These are phyloP conservation scores for Drosophila suzukii DNA, from an alignment of 1,140 invertebrate genomes.

Conservation along the genomic window DNA sequence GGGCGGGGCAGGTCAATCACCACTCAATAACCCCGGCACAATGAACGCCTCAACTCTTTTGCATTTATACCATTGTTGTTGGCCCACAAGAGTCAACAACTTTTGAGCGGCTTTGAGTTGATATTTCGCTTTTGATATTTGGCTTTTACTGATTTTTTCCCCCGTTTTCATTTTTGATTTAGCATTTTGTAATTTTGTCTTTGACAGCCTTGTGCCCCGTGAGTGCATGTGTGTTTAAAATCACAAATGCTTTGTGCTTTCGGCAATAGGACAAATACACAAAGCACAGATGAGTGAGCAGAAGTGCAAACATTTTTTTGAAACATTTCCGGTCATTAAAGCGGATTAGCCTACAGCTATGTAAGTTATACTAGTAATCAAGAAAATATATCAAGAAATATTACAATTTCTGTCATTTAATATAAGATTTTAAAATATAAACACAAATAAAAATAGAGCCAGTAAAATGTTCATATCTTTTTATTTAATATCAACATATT, in stretches of 20 bases:
- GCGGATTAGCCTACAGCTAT: not conserved
- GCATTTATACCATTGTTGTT: slow-evolving; percentile 34
- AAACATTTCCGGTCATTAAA: slow-evolving; percentile 22
- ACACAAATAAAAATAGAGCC: no score
- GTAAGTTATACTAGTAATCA: no score
- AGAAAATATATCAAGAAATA: no score
- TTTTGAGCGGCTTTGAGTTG: slow-evolving; percentile 43
- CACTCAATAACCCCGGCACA: slow-evolving; percentile 53
- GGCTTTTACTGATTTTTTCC: slow-evolving; percentile 10
- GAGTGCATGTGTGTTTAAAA: slow-evolving; percentile 36
- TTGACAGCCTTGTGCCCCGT: slow-evolving; percentile 55
- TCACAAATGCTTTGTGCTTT: slow-evolving; percentile 32
- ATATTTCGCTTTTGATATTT: slow-evolving; percentile 31
- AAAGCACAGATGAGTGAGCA: slow-evolving; percentile 3
- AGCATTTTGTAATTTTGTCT: slow-evolving; percentile 67
- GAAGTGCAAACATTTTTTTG: slow-evolving; percentile 44
- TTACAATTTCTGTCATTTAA: no score
- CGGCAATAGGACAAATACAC: slow-evolving; percentile 12
- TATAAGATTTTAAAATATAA: no score
- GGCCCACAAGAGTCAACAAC: slow-evolving; percentile 37
- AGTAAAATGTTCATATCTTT: no score
- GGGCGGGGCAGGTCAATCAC: slow-evolving; percentile 60
- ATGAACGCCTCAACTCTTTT: slow-evolving; percentile 56
- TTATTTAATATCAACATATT: no score
- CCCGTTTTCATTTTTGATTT: slow-evolving; percentile 39